A percentile compares a stretch with the other conserved stretches of the same genome.
phyloP scores from a whole-genome alignment of 2,797 vertebrate genomes.

The Carcharodon carcharias region DNA sequence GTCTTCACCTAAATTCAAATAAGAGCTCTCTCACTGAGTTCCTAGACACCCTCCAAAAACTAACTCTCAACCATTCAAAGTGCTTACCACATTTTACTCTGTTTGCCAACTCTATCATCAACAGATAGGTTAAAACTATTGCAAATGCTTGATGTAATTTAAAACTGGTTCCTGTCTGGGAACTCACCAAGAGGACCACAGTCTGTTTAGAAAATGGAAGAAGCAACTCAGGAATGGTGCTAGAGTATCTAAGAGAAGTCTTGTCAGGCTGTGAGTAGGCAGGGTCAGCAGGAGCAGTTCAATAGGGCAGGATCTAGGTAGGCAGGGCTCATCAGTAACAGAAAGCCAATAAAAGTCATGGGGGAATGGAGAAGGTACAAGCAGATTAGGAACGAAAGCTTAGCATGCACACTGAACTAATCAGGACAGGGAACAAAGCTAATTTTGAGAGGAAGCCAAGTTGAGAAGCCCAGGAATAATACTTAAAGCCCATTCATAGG shows the following conservation, averaged over 20 bases:
- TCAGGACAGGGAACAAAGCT: neutral
- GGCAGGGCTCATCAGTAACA: neutral
- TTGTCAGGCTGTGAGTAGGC: neutral
- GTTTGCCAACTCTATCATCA: neutral
- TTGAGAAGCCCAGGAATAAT: neutral
- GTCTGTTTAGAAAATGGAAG: neutral
- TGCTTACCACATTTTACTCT: neutral
- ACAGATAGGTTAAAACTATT: neutral
- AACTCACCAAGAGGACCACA: neutral
- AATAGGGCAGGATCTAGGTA: neutral
- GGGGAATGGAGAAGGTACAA: no score
- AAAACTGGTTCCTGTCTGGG: neutral
- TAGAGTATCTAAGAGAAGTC: neutral
- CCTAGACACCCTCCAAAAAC: neutral
- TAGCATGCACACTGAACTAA: neutral
- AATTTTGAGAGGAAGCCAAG: neutral
- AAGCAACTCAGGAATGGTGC: neutral
- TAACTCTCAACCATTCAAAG: neutral
- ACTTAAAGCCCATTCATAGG: no score
- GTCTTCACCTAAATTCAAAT: neutral
- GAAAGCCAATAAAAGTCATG: neutral
- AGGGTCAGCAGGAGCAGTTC: neutral
- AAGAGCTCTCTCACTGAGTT: neutral
- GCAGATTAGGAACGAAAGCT: neutral
- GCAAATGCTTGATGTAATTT: neutral